Evolutionary conservation across 2,888 invertebrate genomes (phyloP).

Genomic region (Eristalis tenax): DNA sequence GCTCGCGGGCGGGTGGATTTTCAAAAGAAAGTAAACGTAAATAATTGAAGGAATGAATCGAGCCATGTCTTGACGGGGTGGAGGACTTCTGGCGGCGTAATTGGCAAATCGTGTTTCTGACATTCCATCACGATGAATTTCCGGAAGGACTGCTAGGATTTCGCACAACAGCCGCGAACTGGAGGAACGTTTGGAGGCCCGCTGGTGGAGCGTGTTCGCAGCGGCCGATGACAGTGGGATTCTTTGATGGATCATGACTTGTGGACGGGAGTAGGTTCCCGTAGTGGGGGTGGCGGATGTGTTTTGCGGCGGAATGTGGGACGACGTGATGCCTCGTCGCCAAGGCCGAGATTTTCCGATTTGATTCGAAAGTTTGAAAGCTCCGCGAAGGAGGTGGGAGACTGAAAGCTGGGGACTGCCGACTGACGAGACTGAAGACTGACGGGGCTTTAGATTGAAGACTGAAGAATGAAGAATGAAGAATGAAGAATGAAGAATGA

Average conservation of each 20-base stretch:
- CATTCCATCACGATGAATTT: slow-evolving; percentile 56
- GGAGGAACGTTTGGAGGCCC: background rate
- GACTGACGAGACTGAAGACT: background rate
- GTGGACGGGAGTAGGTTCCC: background rate
- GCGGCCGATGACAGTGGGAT: background rate
- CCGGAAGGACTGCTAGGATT: slow-evolving; percentile 8
- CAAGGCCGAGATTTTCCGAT: too few relatives aligned
- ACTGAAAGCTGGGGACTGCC: background rate
- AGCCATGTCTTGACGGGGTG: background rate
- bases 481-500: background rate
- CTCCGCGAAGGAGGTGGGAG: too few relatives aligned
- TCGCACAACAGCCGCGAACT: background rate
- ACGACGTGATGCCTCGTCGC: too few relatives aligned
- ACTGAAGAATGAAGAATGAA: background rate
- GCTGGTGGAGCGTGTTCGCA: background rate
- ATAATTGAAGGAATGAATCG: slow-evolving; percentile 28
- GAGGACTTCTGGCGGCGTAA: slow-evolving; percentile 31
- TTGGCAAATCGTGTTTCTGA: slow-evolving; percentile 65
- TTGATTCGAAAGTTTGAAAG: too few relatives aligned
- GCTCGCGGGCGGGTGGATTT: background rate
- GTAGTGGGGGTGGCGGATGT: too few relatives aligned
- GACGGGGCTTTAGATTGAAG: background rate
- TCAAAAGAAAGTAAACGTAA: slow-evolving; percentile 48
- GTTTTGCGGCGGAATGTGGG: too few relatives aligned
- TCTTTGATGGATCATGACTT: background rate